Evolutionary conservation across 2,888 invertebrate genomes (phyloP).

Genomic region (Gandaritis pyraliata): DNA sequence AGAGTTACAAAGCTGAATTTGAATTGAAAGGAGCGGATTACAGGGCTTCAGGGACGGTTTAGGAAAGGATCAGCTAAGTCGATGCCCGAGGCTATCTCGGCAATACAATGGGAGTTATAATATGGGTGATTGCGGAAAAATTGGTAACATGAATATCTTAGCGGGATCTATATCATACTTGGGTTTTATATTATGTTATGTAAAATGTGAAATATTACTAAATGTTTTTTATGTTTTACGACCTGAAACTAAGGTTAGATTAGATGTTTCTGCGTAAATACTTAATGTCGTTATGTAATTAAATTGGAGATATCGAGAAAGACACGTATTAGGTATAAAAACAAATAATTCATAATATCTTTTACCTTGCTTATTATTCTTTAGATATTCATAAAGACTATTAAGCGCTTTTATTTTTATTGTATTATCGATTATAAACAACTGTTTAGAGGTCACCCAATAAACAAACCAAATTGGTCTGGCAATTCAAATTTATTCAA

Average conservation of each 20-base stretch:
- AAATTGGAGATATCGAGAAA: too few relatives aligned
- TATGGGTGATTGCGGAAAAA: conserved; percentile 76
- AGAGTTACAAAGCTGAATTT: conserved; percentile 62
- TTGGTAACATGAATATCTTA: conserved; percentile 58
- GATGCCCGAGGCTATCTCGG: conserved; percentile 74
- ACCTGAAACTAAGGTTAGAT: too few relatives aligned
- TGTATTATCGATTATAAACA: too few relatives aligned
- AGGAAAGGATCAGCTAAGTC: conserved; percentile 75
- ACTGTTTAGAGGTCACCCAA: conserved; percentile 6
- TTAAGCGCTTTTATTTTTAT: too few relatives aligned
- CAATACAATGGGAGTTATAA: conserved; percentile 77
- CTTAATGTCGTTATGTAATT: too few relatives aligned
- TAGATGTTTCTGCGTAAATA: too few relatives aligned
- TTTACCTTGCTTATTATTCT: too few relatives aligned
- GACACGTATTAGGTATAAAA: too few relatives aligned
- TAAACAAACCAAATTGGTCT: conserved; percentile 31
- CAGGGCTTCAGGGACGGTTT: conserved; percentile 65
- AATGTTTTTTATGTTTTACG: too few relatives aligned
- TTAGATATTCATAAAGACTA: too few relatives aligned
- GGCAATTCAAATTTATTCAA: conserved; percentile 41
- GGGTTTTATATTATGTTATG: conserved; percentile 11
- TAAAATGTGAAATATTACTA: neutral
- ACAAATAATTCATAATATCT: too few relatives aligned
- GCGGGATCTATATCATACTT: conserved; percentile 20
- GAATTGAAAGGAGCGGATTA: conserved; percentile 50